A percentile compares a stretch with the other conserved stretches of the same genome.
These are phyloP conservation scores for Trematocara marginatum DNA, from an alignment of 2,113 vertebrate species.

Conservation along the genomic window DNA sequence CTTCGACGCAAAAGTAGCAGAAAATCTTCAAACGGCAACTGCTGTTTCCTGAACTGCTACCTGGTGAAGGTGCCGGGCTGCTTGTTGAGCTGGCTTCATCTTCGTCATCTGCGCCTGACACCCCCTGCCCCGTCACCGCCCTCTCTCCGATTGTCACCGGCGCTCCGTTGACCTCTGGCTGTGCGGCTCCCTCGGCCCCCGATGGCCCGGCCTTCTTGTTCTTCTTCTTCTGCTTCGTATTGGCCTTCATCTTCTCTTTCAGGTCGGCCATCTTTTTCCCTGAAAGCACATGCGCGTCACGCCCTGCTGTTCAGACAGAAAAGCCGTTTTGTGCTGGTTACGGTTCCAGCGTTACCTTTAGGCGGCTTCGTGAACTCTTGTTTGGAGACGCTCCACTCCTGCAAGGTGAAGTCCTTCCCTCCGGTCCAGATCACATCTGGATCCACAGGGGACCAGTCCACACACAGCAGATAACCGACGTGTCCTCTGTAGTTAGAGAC, in stretches of 20 bases:
- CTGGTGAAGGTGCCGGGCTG: not conserved
- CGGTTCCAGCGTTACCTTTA: constrained; percentile 72
- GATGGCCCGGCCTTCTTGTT: constrained; percentile 57
- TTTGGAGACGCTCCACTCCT: constrained; percentile 84
- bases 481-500: constrained; percentile 91
- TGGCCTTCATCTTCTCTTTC: constrained; percentile 50
- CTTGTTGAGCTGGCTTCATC: constrained; percentile 43
- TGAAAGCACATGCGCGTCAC: constrained; percentile 19
- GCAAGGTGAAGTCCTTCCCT: constrained; percentile 91
- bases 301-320: not conserved
- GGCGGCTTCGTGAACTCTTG: constrained; percentile 86
- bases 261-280: constrained; percentile 79
- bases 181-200: constrained; percentile 30
- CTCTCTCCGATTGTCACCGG: constrained; percentile 34
- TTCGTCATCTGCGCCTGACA: constrained; percentile 63
- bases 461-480: constrained; percentile 80
- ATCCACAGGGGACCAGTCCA: constrained; percentile 89
- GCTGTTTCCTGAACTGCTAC: not conserved
- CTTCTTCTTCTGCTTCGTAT: constrained; percentile 84
- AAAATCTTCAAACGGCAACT: fast-evolving
- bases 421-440: constrained; percentile 87
- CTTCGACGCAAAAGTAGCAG: not conserved
- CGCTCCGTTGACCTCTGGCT: constrained; percentile 62
- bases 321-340: not conserved
- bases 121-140: constrained; percentile 33